phyloP scores from a whole-genome alignment of 2,797 vertebrate species.

The Acridotheres tristis region DNA sequence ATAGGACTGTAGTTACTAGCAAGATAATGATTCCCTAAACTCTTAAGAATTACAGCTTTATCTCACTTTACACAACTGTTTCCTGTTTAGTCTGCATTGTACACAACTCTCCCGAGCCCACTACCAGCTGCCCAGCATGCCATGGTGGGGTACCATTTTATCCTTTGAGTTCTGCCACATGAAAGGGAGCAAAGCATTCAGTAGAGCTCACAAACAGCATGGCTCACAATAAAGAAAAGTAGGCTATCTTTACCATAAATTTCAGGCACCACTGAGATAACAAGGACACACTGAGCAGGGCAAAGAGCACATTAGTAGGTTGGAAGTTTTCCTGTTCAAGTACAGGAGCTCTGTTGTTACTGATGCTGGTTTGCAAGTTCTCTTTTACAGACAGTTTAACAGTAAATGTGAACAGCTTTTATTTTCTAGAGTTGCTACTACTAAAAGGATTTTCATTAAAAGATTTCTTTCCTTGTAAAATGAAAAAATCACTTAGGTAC shows the following conservation, averaged over 20 bases:
- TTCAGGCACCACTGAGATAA: constrained; percentile 16
- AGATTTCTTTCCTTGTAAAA: background rate
- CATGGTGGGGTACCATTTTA: background rate
- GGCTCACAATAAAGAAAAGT: background rate
- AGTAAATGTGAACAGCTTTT: background rate
- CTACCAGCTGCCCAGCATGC: background rate
- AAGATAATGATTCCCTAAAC: background rate
- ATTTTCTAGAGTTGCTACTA: background rate
- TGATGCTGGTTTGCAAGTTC: background rate
- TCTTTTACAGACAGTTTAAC: background rate
- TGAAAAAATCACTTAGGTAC: background rate
- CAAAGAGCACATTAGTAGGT: background rate
- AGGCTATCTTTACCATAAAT: background rate
- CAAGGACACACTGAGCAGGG: background rate
- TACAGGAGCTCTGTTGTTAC: background rate
- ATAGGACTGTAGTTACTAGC: background rate
- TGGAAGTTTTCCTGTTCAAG: background rate
- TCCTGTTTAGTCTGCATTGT: background rate
- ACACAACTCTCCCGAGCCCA: background rate
- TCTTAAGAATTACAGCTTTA: background rate
- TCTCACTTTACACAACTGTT: background rate
- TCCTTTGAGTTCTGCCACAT: background rate
- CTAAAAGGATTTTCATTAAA: constrained; percentile 9
- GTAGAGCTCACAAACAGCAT: fast-evolving
- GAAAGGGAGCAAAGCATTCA: background rate